phyloP scores from a whole-genome alignment of 2,797 vertebrate species.

The Epinephelus coioides region DNA sequence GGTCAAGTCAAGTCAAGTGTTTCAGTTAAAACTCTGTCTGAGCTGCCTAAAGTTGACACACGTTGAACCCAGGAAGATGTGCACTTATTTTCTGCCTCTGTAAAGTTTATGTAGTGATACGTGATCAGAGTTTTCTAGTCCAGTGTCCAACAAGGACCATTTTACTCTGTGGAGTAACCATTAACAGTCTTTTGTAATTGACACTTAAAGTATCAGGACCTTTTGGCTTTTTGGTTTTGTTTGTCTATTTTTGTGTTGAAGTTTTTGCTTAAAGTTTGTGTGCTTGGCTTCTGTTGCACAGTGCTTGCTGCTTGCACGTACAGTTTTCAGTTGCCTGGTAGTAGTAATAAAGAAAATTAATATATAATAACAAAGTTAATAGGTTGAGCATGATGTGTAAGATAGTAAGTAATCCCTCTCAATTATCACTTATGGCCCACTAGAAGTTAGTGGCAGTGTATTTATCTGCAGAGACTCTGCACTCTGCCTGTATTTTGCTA shows the following conservation, averaged over 20 bases:
- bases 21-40: not conserved
- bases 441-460: no score
- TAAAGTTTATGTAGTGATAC: not conserved
- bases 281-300: constrained; percentile 59
- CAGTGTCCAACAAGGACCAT: not conserved
- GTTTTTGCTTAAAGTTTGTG: constrained; percentile 37
- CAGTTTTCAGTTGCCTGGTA: not conserved
- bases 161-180: not conserved
- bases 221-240: not conserved
- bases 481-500: no score
- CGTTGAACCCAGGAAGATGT: not conserved
- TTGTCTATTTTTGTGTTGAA: constrained; percentile 3
- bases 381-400: constrained; percentile 1
- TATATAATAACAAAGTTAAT: not conserved
- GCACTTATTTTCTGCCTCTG: not conserved
- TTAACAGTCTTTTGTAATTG: not conserved
- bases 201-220: not conserved
- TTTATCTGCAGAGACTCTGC: no score
- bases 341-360: not conserved
- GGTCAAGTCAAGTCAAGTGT: no score
- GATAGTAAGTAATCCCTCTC: no score
- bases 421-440: no score
- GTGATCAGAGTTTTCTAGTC: constrained; percentile 12
- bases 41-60: not conserved
- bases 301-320: constrained; percentile 62